A percentile compares a stretch with the other conserved stretches of the same genome.
Conservation (phyloP, 2,888 invertebrate genomes). For the Baccha elongata region DNA sequence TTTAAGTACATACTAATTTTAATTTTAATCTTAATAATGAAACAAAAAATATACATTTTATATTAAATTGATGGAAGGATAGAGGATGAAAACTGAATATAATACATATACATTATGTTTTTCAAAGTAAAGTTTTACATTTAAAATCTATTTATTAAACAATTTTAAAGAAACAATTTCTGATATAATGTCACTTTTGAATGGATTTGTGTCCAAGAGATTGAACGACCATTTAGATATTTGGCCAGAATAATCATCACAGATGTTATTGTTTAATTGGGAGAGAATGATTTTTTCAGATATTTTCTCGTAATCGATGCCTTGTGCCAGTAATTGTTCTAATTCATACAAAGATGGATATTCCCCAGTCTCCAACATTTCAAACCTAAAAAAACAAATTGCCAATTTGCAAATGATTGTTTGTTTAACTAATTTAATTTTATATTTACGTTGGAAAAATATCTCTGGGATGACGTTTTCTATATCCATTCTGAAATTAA, state of each 20-base stretch:
- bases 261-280: slow-evolving; percentile 21
- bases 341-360: slow-evolving; percentile 77
- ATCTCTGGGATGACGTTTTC: slow-evolving; percentile 76
- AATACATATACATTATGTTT: not conserved
- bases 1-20: slow-evolving; percentile 1
- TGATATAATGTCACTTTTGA: slow-evolving; percentile 75
- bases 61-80: slow-evolving; percentile 7
- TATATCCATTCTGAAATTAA: slow-evolving; percentile 74
- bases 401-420: slow-evolving; percentile 5
- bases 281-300: slow-evolving; percentile 53
- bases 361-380: slow-evolving; percentile 77
- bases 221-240: slow-evolving; percentile 39
- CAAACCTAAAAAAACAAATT: slow-evolving; percentile 75
- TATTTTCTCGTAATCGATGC: slow-evolving; percentile 76
- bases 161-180: slow-evolving; percentile 69
- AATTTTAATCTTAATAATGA: not conserved
- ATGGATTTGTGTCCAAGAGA: slow-evolving; percentile 75
- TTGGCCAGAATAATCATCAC: slow-evolving; percentile 57
- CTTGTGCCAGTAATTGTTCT: slow-evolving; percentile 73
- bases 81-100: not conserved
- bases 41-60: not conserved
- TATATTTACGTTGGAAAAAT: slow-evolving; percentile 77
- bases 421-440: not conserved
- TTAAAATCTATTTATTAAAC: slow-evolving; percentile 55
- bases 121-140: not conserved